A percentile compares a stretch with the other conserved stretches of the same genome.
Evolutionary conservation across 1,140 invertebrate genomes (phyloP).

Genomic region (Hyposmocoma kahamanoa): DNA sequence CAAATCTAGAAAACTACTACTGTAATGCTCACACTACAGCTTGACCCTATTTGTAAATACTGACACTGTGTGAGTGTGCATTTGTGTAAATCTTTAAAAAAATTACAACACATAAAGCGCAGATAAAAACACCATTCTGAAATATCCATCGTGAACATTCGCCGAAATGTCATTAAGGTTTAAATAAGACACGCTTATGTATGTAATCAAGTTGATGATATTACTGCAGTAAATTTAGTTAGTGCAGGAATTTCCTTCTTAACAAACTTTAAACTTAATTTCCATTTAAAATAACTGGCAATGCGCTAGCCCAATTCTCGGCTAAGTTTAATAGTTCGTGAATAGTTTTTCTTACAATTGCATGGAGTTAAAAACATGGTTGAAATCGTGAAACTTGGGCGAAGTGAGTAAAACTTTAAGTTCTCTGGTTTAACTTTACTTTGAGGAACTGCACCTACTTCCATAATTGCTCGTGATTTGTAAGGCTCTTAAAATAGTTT

Average conservation of each 20-base stretch:
- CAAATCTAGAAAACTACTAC: too few relatives aligned
- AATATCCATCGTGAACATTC: too few relatives aligned
- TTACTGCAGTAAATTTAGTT: neutral
- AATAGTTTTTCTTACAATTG: conserved; percentile 9
- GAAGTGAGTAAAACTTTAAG: neutral
- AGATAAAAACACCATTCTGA: too few relatives aligned
- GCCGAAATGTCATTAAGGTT: neutral
- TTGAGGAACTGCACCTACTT: too few relatives aligned
- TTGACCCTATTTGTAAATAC: too few relatives aligned
- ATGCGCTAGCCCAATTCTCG: conserved; percentile 1
- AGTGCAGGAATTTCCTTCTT: neutral
- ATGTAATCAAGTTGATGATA: too few relatives aligned
- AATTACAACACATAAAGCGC: too few relatives aligned
- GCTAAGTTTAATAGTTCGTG: conserved; percentile 2
- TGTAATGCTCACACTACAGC: too few relatives aligned
- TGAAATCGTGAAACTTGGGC: neutral
- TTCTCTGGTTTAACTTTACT: neutral
- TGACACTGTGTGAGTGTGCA: too few relatives aligned
- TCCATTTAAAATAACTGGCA: conserved; percentile 9
- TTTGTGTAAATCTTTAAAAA: too few relatives aligned
- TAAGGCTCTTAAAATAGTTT: neutral
- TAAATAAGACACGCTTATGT: too few relatives aligned
- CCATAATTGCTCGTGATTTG: neutral
- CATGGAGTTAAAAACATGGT: neutral
- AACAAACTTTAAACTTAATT: neutral